These are phyloP conservation scores for Diuraphis noxia DNA, from an alignment of 1,140 invertebrate genomes.

Conservation along the genomic window DNA sequence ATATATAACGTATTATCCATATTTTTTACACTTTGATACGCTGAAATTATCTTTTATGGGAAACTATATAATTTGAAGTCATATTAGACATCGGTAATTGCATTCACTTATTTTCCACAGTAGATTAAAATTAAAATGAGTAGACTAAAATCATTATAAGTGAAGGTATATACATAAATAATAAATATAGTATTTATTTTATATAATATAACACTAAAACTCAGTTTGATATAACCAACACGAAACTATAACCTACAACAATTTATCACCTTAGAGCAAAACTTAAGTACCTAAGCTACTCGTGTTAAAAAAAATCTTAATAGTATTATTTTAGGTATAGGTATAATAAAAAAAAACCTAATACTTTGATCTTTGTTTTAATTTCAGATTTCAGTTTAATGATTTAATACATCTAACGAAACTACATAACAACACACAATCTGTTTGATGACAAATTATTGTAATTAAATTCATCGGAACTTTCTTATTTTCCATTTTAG, in stretches of 20 bases:
- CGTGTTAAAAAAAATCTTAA: not conserved
- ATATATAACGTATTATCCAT: not conserved
- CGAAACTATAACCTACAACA: not conserved
- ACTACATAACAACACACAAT: not conserved
- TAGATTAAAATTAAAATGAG: not conserved
- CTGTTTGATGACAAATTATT: not conserved
- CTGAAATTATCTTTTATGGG: not conserved
- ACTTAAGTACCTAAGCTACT: not conserved
- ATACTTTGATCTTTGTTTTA: too few species aligned
- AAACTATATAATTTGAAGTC: not conserved
- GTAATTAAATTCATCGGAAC: not conserved
- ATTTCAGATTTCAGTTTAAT: too few species aligned
- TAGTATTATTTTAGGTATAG: not conserved
- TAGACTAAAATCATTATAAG: not conserved
- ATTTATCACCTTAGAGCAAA: not conserved
- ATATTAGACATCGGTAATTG: slow-evolving; percentile 6
- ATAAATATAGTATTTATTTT: slow-evolving; percentile 5
- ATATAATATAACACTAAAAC: not conserved
- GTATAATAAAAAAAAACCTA: too few species aligned
- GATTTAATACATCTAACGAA: not conserved
- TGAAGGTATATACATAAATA: not conserved
- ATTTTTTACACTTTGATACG: not conserved
- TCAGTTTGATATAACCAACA: not conserved
- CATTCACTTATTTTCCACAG: not conserved
- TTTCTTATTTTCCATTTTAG: not conserved